These are phyloP conservation scores for Microhierax caerulescens DNA, from an alignment of 2,797 vertebrate species.

Conservation along the genomic window DNA sequence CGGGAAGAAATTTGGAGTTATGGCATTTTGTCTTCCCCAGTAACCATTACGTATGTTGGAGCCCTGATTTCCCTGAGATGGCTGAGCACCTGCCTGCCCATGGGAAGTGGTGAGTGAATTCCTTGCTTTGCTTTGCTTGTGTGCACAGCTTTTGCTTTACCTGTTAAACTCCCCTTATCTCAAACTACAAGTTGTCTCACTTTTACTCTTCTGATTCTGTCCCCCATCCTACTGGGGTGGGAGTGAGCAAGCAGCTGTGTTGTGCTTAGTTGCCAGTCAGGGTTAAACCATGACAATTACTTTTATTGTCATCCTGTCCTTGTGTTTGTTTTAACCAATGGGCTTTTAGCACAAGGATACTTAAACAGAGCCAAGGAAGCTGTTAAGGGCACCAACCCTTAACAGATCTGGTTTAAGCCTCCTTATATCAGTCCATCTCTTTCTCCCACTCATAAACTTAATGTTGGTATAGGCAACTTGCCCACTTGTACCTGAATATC, in stretches of 20 bases:
- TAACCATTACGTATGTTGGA: too few species aligned
- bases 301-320: neutral
- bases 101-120: too few species aligned
- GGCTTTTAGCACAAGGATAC: neutral
- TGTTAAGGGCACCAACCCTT: neutral
- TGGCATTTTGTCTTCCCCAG: too few species aligned
- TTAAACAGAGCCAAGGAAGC: neutral
- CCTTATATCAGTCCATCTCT: neutral
- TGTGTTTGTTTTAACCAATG: neutral
- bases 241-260: neutral
- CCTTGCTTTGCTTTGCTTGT: too few species aligned
- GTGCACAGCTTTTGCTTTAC: too few species aligned
- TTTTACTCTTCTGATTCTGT: too few species aligned
- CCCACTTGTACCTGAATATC: neutral
- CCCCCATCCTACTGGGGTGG: too few species aligned
- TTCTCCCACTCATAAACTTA: neutral
- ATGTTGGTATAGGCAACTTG: neutral
- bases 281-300: neutral
- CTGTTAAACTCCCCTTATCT: too few species aligned
- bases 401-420: neutral
- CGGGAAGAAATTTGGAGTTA: too few species aligned
- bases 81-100: too few species aligned
- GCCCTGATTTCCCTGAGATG: too few species aligned
- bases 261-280: neutral
- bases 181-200: too few species aligned